Evolutionary conservation across 2,888 invertebrate species (phyloP), one percentile per base, ranked within the genome.

Genomic region (Liopterus haemorrhoidalis): DNA sequence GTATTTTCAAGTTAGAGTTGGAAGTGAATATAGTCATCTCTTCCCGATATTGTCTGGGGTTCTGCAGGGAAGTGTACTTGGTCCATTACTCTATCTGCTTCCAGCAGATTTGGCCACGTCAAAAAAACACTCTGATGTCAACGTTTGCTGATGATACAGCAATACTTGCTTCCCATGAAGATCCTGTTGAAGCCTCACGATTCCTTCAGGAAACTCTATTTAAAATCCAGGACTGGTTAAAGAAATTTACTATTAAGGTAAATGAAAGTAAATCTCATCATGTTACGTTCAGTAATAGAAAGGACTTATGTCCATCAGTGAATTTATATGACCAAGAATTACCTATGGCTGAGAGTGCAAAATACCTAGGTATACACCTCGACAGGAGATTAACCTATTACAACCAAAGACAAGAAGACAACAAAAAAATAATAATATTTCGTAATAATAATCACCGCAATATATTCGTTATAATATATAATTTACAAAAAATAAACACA

Each of bases 311-410:
- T 44, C 38, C 38, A 21, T 38, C 44, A 20, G 22, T 44, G 4
- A 8, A n/a, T n/a, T 16, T 38, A n/a, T 38, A 44, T 19, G 24
- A 16, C 25, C 27, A 21, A 15, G 28, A 38, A 20, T 56, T 67
- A 59, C 39, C 59, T 65, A 41, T 65, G 49, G 41, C 58, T 59
- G 1, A 54, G 44, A 8, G 46, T 36, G 1, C 56, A 51, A 39
- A 40, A 36, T 49, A 51, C 36, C 50, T 53, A 5, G 53, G 51
- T 16, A 41, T 53, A 11, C 47, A 46, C 22, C 47, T 51, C 5
- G 51, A 49, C 36, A 35, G 39, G 11, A 30, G 41, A 22, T 25
- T 52, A 12, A 49, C 45, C 6, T 54, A 47, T 47, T 28, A 38
- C 33, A 28, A 24, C n/a, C 51, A 48, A 39, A 25, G 4, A 52